phyloP scores from a whole-genome alignment of 2,888 invertebrate genomes.

The Mamestra brassicae region DNA sequence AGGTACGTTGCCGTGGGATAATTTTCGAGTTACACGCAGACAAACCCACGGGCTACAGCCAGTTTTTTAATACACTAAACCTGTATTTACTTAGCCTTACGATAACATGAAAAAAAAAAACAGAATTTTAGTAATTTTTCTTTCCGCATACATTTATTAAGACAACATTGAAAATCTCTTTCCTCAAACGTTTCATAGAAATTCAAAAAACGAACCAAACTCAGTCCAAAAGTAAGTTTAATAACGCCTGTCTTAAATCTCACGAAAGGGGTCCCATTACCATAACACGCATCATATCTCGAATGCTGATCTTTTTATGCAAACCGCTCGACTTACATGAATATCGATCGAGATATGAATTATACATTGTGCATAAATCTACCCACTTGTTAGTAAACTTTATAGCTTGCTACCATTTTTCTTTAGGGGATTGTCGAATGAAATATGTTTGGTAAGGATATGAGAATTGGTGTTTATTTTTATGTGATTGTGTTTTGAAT shows the following conservation, averaged over 20 bases:
- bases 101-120: too few relatives aligned
- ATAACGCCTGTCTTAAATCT: constrained; percentile 48
- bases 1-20: too few relatives aligned
- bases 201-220: constrained; percentile 9
- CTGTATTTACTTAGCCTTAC: too few relatives aligned
- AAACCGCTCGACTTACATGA: constrained; percentile 66
- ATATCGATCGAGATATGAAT: constrained; percentile 68
- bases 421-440: constrained; percentile 12
- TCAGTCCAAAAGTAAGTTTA: constrained; percentile 24
- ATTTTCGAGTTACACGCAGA: too few relatives aligned
- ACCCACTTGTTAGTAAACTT: constrained; percentile 39
- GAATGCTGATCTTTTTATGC: constrained; percentile 50
- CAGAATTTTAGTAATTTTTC: neutral
- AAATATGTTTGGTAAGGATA: constrained; percentile 18
- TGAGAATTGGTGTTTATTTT: constrained; percentile 20
- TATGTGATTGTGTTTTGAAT: neutral
- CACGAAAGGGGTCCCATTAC: constrained; percentile 46
- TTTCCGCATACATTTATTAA: neutral
- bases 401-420: constrained; percentile 41
- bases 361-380: constrained; percentile 64
- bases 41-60: too few relatives aligned
- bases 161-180: neutral
- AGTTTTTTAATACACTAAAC: too few relatives aligned
- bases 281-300: constrained; percentile 63
- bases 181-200: neutral